phyloP scores from a whole-genome alignment of 2,797 vertebrate species.

The Protosalanx chinensis region DNA sequence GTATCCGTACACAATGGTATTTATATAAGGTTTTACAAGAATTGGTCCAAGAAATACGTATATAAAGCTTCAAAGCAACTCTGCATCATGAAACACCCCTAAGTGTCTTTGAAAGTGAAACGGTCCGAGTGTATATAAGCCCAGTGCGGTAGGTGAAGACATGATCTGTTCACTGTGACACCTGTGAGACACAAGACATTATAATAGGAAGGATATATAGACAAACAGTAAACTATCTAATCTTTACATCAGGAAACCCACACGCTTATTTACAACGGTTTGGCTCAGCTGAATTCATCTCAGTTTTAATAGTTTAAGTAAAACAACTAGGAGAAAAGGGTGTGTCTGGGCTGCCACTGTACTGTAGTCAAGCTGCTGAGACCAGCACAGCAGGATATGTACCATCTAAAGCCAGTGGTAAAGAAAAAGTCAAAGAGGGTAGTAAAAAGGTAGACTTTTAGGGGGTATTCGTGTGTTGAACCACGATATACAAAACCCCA shows the following conservation, averaged over 20 bases:
- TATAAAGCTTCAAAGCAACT: not conserved
- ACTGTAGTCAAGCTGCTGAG: slow-evolving; percentile 74
- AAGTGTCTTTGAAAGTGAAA: slow-evolving; percentile 23
- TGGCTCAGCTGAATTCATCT: not conserved
- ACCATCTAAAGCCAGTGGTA: slow-evolving; percentile 76
- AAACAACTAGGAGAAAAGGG: slow-evolving; percentile 53
- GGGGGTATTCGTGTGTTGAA: slow-evolving; percentile 52
- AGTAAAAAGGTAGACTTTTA: slow-evolving; percentile 82
- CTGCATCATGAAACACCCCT: slow-evolving; percentile 27
- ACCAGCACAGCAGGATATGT: slow-evolving; percentile 78
- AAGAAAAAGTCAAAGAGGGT: slow-evolving; percentile 82
- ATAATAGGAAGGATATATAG: slow-evolving; percentile 9
- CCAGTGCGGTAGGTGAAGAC: not conserved
- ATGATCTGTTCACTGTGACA: slow-evolving; percentile 20
- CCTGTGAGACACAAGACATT: not conserved
- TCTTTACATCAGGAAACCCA: slow-evolving; percentile 29
- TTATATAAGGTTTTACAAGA: no score
- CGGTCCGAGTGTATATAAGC: slow-evolving; percentile 47
- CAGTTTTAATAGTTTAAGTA: slow-evolving; percentile 16
- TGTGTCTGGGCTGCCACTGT: slow-evolving; percentile 56
- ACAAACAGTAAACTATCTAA: slow-evolving; percentile 30
- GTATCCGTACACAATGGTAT: not conserved
- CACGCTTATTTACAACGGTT: not conserved
- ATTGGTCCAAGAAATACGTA: slow-evolving; percentile 7
- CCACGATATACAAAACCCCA: slow-evolving; percentile 24